Evolutionary conservation across 2,797 vertebrate genomes (phyloP).

Genomic region (Epinephelus coioides): DNA sequence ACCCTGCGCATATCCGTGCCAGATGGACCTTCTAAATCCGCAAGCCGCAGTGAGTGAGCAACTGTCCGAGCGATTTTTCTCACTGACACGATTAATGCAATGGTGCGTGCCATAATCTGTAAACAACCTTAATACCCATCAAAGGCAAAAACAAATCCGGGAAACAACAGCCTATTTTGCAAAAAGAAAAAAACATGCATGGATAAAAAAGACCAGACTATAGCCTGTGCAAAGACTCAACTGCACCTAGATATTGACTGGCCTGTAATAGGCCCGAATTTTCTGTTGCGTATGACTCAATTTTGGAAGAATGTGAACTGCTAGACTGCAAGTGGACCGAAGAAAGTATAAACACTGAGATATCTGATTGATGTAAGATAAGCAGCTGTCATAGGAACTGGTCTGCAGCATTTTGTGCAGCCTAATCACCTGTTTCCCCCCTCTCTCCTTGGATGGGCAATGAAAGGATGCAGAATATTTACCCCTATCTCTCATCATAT

Average conservation of each 20-base stretch:
- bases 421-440: not conserved
- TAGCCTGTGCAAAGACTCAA: not conserved
- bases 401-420: not conserved
- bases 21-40: conserved; percentile 77
- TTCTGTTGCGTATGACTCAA: not conserved
- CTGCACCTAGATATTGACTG: too few species aligned
- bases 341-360: not conserved
- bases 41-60: conserved; percentile 64
- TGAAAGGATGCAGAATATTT: not conserved
- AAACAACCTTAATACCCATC: conserved; percentile 47
- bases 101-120: conserved; percentile 44
- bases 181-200: not conserved
- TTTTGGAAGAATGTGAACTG: not conserved
- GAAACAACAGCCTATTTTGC: conserved; percentile 12
- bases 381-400: not conserved
- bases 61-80: conserved; percentile 51
- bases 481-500: not conserved
- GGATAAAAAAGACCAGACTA: not conserved
- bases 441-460: not conserved
- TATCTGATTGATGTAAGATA: conserved; percentile 6
- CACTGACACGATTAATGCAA: conserved; percentile 47
- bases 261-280: not conserved
- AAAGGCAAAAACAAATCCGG: conserved; percentile 16
- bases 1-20: conserved; percentile 54
- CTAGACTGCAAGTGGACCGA: not conserved